These are phyloP conservation scores for Chiroxiphia lanceolata DNA, from an alignment of 2,797 vertebrate genomes.

Conservation along the genomic window DNA sequence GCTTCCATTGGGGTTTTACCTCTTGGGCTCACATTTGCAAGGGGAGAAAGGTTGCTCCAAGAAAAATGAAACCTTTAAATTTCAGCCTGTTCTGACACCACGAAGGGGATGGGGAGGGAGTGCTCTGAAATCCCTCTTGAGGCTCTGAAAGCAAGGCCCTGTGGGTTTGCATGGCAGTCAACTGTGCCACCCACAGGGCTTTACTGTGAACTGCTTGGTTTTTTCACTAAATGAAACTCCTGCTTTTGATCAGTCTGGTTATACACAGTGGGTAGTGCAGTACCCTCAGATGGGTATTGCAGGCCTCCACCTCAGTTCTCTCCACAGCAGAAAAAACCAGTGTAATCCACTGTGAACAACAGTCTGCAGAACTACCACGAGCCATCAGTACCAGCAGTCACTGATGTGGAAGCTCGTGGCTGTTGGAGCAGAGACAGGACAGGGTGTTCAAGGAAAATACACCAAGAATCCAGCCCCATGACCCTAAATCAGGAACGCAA, in stretches of 20 bases:
- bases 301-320: background rate
- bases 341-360: background rate
- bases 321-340: background rate
- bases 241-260: background rate
- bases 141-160: background rate
- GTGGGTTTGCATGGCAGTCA: background rate
- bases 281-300: background rate
- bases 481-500: background rate
- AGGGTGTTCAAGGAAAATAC: background rate
- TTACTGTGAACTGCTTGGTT: background rate
- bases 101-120: background rate
- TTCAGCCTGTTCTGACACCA: background rate
- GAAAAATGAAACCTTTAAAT: background rate
- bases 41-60: background rate
- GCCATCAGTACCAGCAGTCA: background rate
- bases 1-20: background rate
- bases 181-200: background rate
- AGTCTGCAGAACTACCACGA: background rate
- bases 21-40: background rate
- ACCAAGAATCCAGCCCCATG: background rate
- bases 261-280: no score
- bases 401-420: background rate
- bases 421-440: background rate
- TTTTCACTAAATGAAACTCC: background rate
- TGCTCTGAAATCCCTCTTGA: background rate